Percentiles rank a stretch among this genome's conserved stretches.
phyloP scores from a whole-genome alignment of 2,113 vertebrate genomes.

The Tupaia tana region DNA sequence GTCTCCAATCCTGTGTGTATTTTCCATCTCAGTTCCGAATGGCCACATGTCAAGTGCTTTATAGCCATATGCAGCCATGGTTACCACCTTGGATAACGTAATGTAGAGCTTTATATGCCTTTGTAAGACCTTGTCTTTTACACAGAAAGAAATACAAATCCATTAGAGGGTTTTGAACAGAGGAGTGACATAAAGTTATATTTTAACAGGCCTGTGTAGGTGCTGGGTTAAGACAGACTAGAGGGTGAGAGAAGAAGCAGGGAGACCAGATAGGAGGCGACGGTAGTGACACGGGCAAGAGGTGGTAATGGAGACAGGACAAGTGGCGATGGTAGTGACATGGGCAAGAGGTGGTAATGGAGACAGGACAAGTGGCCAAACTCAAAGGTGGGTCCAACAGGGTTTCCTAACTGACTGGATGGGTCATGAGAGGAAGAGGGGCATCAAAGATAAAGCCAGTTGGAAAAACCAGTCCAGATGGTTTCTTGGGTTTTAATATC shows the following conservation, averaged over 20 bases:
- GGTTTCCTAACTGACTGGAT: not conserved
- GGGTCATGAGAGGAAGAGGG: not conserved
- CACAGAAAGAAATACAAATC: not conserved
- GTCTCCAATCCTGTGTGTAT: not conserved
- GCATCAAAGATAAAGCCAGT: not conserved
- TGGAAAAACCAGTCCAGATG: not conserved
- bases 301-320: not conserved
- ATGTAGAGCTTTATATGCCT: not conserved
- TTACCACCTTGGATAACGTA: not conserved
- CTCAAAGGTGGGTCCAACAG: not conserved
- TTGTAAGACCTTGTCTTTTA: not conserved
- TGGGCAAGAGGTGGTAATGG: not conserved
- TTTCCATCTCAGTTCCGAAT: not conserved
- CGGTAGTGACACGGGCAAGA: not conserved
- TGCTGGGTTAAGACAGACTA: not conserved
- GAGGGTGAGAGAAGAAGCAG: rapidly evolving
- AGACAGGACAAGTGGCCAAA: not conserved
- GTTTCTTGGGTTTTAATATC: not conserved
- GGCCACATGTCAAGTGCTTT: not conserved
- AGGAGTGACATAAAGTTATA: not conserved
- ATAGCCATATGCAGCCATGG: not conserved
- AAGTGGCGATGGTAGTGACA: not conserved
- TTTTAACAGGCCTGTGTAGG: not conserved
- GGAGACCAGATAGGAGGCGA: not conserved
- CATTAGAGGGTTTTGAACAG: not conserved